Conservation (phyloP, 2,113 vertebrate genomes). For the Pycnonotus jocosus region DNA sequence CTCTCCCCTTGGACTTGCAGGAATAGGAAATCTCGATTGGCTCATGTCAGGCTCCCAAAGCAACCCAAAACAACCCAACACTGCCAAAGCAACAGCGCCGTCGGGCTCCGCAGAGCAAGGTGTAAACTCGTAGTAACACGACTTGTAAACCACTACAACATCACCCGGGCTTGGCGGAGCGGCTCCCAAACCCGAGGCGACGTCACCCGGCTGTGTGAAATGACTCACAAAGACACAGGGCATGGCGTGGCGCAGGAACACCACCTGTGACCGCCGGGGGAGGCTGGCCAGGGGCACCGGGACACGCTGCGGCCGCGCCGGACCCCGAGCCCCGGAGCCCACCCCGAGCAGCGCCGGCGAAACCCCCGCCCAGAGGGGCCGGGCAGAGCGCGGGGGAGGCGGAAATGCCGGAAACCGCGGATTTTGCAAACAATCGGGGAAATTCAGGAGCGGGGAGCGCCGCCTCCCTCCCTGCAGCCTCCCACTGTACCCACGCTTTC, state of each 20-base stretch:
- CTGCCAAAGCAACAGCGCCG: neutral
- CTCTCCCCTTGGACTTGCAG: neutral
- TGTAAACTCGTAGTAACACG: rapidly evolving
- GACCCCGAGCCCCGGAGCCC: neutral
- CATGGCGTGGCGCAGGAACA: neutral
- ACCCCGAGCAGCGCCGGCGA: neutral
- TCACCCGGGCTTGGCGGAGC: neutral
- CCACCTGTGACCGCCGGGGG: neutral
- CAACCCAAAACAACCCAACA: neutral
- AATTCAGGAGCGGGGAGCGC: neutral
- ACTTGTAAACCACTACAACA: rapidly evolving
- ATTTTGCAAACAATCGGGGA: neutral
- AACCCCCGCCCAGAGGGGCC: neutral
- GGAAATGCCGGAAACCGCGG: neutral
- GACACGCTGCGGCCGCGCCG: neutral
- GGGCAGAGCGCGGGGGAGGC: neutral
- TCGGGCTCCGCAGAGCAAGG: neutral
- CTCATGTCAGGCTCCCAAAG: rapidly evolving
- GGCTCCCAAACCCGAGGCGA: rapidly evolving
- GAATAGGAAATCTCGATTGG: neutral
- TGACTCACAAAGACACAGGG: neutral
- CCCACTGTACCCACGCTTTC: rapidly evolving
- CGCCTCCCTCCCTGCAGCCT: neutral
- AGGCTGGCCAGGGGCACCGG: too few species aligned
- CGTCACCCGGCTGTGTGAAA: rapidly evolving